Base-by-base conservation (phyloP, 2,888 invertebrate species). In the Sarcophaga carnaria region DNA sequence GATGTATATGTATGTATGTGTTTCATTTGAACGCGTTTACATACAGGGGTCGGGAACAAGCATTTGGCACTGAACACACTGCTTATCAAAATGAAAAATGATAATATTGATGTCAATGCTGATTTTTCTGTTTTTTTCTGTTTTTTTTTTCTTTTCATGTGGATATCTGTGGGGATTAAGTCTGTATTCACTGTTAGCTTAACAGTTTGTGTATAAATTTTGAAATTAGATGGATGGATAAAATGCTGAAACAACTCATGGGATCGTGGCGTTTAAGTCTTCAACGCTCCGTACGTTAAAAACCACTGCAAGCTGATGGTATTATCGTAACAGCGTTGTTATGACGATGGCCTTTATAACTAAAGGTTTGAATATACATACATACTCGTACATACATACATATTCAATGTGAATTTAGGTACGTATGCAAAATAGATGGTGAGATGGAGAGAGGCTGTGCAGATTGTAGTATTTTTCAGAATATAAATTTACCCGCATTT, bases 51-150 rank as follows among this genome's bases (percentile, higher is more conserved):
- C 8, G 37, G 37, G 10, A 37, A 37, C 8, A 37, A 37, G 37
- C 37, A 37, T 37, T 37, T 69, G 63, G 81, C 66, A 71, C 47
- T 79, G 54, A 54, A 37, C 37, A 49, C 17, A 54, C 12, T 63
- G 74, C 14, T 72, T 69, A 72, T 77, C 64, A 70, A 70, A 79
- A 86, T 54, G 66, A 37, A 64, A 87, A 80, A 69, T 83, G 11
- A 49, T 69, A 47, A 81, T 70, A 84, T 84, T 81, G 74, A 78
- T 75, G 79, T 75, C 74, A 83, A 86, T 86, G 82, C 76, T 86
- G 74, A 72, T 54, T 37, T 54, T 4, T 49, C 14, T 49, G 6
- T 37, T 25, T 45, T 70, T 70, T n/a, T 17, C 22, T n/a, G 11
- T 49, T 27, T 62, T 62, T 11, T 54, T 54, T 12, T 17, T 66